Percentiles rank a stretch among this genome's conserved stretches.
Evolutionary conservation across 1,140 invertebrate genomes (phyloP).

Genomic region (Lucilia cuprina): DNA sequence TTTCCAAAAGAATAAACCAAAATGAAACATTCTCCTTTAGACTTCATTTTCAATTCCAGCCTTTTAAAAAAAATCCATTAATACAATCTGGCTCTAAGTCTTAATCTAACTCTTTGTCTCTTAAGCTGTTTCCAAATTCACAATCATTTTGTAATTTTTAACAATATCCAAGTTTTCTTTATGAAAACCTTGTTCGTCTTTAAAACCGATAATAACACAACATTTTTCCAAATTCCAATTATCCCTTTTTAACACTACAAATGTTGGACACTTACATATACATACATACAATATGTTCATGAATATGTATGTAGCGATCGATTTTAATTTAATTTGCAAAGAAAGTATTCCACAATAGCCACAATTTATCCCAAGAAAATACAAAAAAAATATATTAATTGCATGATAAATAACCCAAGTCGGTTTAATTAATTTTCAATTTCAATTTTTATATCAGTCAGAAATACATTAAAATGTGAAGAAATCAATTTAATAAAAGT

Average conservation of each 20-base stretch:
- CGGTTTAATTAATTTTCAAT: background rate
- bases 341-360: conserved; percentile 13
- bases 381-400: conserved; percentile 8
- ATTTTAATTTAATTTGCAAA: conserved; percentile 18
- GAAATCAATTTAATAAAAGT: background rate
- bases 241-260: conserved; percentile 26
- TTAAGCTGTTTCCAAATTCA: background rate
- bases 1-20: background rate
- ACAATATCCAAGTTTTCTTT: background rate
- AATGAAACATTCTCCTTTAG: background rate
- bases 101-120: background rate
- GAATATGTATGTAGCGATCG: background rate
- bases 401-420: background rate
- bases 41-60: background rate
- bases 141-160: background rate
- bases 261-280: background rate
- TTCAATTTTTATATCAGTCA: background rate
- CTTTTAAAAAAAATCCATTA: background rate
- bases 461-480: background rate
- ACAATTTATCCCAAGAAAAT: conserved; percentile 14
- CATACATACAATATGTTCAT: no score
- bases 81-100: background rate
- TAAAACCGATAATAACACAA: background rate
- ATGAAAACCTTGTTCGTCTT: background rate
- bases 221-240: conserved; percentile 17